Evolutionary conservation across 2,888 invertebrate genomes (phyloP).

Genomic region (Eristalis intricaria): DNA sequence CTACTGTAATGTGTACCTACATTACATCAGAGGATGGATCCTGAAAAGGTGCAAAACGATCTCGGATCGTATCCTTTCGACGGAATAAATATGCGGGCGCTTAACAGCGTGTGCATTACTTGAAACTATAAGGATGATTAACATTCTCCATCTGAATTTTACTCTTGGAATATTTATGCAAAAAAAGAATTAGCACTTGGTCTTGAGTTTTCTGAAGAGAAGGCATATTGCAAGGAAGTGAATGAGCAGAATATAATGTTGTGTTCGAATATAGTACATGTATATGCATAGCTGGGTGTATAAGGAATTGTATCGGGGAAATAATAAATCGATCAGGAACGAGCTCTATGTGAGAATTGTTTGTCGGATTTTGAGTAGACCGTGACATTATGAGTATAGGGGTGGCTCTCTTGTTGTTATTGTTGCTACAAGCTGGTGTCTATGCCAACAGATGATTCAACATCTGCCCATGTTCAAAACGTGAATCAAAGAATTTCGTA

Average conservation of each 20-base stretch:
- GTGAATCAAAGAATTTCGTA: slow-evolving; percentile 42
- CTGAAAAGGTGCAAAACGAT: slow-evolving; percentile 65
- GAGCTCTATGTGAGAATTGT: slow-evolving; percentile 19
- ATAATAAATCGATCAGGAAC: slow-evolving; percentile 59
- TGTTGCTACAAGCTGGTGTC: slow-evolving; percentile 56
- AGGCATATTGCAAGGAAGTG: slow-evolving; percentile 43
- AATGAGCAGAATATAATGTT: background rate
- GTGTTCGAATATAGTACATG: background rate
- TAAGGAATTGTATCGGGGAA: slow-evolving; percentile 9
- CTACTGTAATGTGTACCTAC: too few relatives aligned
- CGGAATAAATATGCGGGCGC: slow-evolving; percentile 60
- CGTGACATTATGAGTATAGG: slow-evolving; percentile 50
- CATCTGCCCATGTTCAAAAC: slow-evolving; percentile 50
- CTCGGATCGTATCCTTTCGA: slow-evolving; percentile 53
- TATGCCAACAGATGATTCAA: slow-evolving; percentile 62
- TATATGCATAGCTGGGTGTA: background rate
- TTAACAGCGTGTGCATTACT: slow-evolving; percentile 47
- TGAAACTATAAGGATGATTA: slow-evolving; percentile 46
- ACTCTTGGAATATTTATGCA: slow-evolving; percentile 41
- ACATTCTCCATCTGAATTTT: slow-evolving; percentile 44
- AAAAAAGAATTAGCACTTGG: slow-evolving; percentile 60
- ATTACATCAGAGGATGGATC: slow-evolving; percentile 59
- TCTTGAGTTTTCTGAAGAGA: slow-evolving; percentile 33
- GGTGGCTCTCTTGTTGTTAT: slow-evolving; percentile 59
- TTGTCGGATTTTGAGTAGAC: slow-evolving; percentile 43